A percentile compares a stretch with the other conserved stretches of the same genome.
Evolutionary conservation across 2,888 invertebrate species (phyloP).

Genomic region (Stenurella melanura): DNA sequence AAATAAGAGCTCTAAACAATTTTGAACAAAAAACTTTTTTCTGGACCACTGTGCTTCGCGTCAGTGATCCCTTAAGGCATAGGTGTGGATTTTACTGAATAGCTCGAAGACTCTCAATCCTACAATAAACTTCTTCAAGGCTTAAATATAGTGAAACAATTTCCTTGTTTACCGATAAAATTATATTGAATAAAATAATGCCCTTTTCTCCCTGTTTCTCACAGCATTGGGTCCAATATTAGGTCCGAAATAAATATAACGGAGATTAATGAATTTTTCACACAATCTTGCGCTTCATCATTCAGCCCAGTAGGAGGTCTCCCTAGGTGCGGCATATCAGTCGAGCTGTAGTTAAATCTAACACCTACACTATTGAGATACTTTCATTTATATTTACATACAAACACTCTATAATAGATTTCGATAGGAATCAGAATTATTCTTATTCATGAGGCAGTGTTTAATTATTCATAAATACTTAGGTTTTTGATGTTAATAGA

Average conservation of each 20-base stretch:
- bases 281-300: conserved; percentile 37
- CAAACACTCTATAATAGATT: conserved; percentile 23
- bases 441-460: conserved; percentile 27
- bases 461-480: conserved; percentile 16
- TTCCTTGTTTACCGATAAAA: conserved; percentile 20
- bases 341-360: not conserved
- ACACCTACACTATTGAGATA: conserved; percentile 34
- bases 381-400: conserved; percentile 31
- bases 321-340: conserved; percentile 30
- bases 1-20: no score
- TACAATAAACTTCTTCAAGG: not conserved
- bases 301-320: conserved; percentile 41
- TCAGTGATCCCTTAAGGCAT: no score
- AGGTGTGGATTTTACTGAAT: no score
- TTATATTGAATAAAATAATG: conserved; percentile 32
- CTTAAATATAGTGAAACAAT: conserved; percentile 7
- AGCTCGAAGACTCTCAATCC: not conserved
- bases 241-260: conserved; percentile 36
- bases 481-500: not conserved
- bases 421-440: conserved; percentile 4
- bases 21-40: no score
- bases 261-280: conserved; percentile 40
- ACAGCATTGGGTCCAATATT: conserved; percentile 35
- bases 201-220: conserved; percentile 1
- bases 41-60: no score